Percentiles rank a stretch among this genome's conserved stretches.
phyloP scores from a whole-genome alignment of 92 coral and sea anemone genomes.

The Heliopora coerulea region DNA sequence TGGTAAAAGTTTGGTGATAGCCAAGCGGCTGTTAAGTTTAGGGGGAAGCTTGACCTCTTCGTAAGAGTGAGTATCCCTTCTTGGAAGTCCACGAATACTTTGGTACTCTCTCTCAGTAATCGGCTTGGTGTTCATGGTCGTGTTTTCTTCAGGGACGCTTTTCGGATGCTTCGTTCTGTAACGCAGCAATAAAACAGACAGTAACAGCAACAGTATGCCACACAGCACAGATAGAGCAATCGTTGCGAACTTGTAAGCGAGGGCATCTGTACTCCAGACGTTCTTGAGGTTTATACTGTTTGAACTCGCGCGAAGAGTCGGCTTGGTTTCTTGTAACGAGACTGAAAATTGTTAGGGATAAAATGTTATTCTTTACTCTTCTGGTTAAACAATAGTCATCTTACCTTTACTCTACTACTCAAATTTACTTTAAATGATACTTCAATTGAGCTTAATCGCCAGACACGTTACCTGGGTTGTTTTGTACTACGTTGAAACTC shows the following conservation, averaged over 20 bases:
- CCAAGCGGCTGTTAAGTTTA: neutral
- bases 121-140: neutral
- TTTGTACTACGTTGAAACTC: neutral
- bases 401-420: no score
- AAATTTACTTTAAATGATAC: no score
- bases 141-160: neutral
- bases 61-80: conserved; percentile 10
- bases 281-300: no score
- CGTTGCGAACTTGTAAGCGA: neutral
- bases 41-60: neutral
- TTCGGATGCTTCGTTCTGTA: neutral
- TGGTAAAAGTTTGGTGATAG: neutral
- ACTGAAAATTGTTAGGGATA: neutral
- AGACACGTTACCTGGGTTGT: neutral
- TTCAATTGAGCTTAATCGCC: no score
- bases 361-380: neutral
- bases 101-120: conserved; percentile 20
- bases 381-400: no score
- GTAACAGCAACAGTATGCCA: conserved; percentile 1
- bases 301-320: neutral
- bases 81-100: conserved; percentile 29
- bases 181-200: neutral
- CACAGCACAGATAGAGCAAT: neutral
- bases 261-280: no score
- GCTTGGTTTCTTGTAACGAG: neutral